Evolutionary conservation across 1,140 invertebrate species (phyloP).

Genomic region (Acyrthosiphon pisum): DNA sequence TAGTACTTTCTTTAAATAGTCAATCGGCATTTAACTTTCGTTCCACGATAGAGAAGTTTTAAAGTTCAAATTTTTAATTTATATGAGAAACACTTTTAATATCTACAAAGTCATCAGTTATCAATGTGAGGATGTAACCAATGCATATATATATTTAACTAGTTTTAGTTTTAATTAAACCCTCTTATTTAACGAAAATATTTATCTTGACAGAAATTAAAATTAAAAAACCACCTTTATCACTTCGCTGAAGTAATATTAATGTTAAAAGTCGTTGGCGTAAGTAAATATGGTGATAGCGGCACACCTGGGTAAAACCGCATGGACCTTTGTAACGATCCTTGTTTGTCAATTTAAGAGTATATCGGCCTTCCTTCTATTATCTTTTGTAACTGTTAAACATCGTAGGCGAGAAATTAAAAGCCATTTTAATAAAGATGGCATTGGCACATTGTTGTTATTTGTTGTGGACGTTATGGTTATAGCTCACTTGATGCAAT

Average conservation of each 20-base stretch:
- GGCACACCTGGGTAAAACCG: slow-evolving; percentile 32
- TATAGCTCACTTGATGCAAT: neutral
- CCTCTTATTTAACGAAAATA: neutral
- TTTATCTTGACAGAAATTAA: neutral
- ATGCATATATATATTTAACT: neutral
- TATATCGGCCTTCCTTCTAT: no score
- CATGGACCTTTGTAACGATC: slow-evolving; percentile 51
- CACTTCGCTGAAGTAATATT: neutral
- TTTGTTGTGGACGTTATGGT: neutral
- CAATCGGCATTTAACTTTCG: neutral
- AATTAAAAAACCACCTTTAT: neutral
- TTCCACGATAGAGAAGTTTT: neutral
- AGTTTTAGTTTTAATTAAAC: slow-evolving; percentile 25
- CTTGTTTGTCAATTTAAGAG: slow-evolving; percentile 39
- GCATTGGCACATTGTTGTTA: neutral
- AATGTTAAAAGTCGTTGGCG: neutral
- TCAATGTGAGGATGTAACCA: neutral
- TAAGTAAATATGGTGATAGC: neutral
- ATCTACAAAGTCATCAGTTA: neutral
- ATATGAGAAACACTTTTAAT: neutral
- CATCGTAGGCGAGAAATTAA: slow-evolving; percentile 6
- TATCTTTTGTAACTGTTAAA: slow-evolving; percentile 6
- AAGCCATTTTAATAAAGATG: slow-evolving; percentile 30
- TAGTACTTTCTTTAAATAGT: neutral
- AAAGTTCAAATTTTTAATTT: neutral